Base-by-base conservation (phyloP, 1,140 invertebrate genomes). In the Heterodera schachtii region DNA sequence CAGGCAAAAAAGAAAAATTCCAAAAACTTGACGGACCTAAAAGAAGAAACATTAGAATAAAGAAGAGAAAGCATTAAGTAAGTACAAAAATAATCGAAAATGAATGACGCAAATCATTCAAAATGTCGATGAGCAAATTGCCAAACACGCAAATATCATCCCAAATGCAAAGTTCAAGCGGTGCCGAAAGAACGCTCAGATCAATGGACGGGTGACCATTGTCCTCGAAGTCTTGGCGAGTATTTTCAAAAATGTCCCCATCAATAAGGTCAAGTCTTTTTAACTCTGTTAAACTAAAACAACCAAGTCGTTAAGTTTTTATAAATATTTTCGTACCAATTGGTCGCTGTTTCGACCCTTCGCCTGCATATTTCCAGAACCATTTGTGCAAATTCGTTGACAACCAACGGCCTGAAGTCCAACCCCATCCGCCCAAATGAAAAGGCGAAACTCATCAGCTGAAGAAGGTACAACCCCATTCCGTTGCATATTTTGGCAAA, bases 381-480 rank as follows among this genome's bases (percentile, higher is more conserved):
- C 3, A 90, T 81, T 73, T 82, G 74, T 1, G 85, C 74, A 31
- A 89, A 80, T 70, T 86, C 80, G 46, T 85, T 67, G 21, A 85
- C 69, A 46, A 89, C 80, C 57, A 90, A 52, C 57, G 80, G 52
- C 9, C 89, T 84, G 70, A 90, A 89, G 75, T 89, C 88, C 19
- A 89, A 73, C 19, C 89, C 89, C 87, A 89, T 90, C 47, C 88
- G 79, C 31, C 88, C 89, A 76, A 89, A 89, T n/a, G 89, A 86
- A 64, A 81, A 85, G 6, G 85, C 89, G 70, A 88, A 89, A 16
- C 82, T 84, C 89, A 89, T 90, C 8, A 89, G 73, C 67, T 90
- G 83, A 43, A 69, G 41, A 41, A 69, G 41, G 21, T 3, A 19
- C 11, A 71, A 4, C 3, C 0, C 1, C 69, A 46, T 41, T 71